phyloP scores from a whole-genome alignment of 2,888 invertebrate species.

The Nephrotoma appendiculata region DNA sequence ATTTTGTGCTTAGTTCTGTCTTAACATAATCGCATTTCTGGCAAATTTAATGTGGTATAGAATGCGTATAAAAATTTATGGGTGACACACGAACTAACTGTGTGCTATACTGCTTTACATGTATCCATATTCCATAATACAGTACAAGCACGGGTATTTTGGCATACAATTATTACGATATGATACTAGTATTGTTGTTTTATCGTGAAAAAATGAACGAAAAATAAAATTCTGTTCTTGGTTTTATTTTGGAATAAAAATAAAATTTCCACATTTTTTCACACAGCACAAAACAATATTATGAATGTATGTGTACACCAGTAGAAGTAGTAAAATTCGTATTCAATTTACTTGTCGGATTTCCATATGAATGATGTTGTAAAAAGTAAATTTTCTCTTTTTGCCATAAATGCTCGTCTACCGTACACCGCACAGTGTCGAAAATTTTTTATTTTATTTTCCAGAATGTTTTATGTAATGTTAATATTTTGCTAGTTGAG shows the following conservation, averaged over 20 bases:
- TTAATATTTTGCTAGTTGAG: too few species aligned
- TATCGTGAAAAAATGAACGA: neutral
- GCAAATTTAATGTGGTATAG: neutral
- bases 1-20: too few species aligned
- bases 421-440: too few species aligned
- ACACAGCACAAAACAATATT: neutral
- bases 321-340: neutral
- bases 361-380: neutral
- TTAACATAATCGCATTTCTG: neutral
- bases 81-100: neutral
- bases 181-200: neutral
- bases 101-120: neutral
- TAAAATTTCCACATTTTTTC: neutral
- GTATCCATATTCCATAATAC: too few species aligned
- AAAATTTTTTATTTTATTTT: too few species aligned
- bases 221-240: neutral
- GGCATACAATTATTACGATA: neutral
- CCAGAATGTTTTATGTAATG: too few species aligned
- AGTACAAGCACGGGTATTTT: too few species aligned
- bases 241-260: neutral
- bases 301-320: neutral
- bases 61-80: neutral
- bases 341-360: neutral
- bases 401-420: neutral
- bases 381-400: neutral